Base-by-base conservation (phyloP, 1,140 invertebrate genomes). In the Drosophila micromelanica region DNA sequence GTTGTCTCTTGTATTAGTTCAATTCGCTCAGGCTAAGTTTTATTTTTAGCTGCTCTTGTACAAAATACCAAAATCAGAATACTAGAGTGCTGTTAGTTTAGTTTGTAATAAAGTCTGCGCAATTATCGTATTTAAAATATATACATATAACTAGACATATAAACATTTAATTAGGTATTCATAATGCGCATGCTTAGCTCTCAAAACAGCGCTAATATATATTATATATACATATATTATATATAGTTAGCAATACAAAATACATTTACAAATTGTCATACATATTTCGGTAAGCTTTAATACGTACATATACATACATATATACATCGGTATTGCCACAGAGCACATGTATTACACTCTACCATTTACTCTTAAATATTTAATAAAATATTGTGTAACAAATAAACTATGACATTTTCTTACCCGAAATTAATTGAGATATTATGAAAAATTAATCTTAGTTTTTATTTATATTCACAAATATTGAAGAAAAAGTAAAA, bases 11-110 rank as follows among this genome's bases (percentile, higher is more conserved):
- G 13, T 63, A n/a, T 65, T 78, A 80, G 40, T 61, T 65, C 9
- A 64, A 74, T 68, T 63, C 42, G 6, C 70, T 57, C 51, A 60
- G 63, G 35, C 3, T 15, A 27, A 37, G 59, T 52, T 46, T 52
- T 46, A 9, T 45, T 43, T 43, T 32, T 20, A 35, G 27, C 51
- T 67, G 23, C 38, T 48, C 27, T 63, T 80, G 64, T 85, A 86
- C 77, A 84, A 82, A 84, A 54, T 49, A 78, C 71, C 70, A 78
- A 82, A 81, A 67, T 2, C 51, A 54, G 15, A 68, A 43, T 71
- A 59, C 61, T 65, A 79, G 73, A 76, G 54, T 64, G 60, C 62
- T 79, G 73, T 80, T 84, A 60, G 42, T 60, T 52, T 76, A 80
- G 80, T 85, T 80, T 65, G 54, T 84, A 80, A 73, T 59, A 23